Evolutionary conservation across 1,140 invertebrate genomes (phyloP), one percentile per base, ranked within the genome.

Genomic region (Megalopta genalis): DNA sequence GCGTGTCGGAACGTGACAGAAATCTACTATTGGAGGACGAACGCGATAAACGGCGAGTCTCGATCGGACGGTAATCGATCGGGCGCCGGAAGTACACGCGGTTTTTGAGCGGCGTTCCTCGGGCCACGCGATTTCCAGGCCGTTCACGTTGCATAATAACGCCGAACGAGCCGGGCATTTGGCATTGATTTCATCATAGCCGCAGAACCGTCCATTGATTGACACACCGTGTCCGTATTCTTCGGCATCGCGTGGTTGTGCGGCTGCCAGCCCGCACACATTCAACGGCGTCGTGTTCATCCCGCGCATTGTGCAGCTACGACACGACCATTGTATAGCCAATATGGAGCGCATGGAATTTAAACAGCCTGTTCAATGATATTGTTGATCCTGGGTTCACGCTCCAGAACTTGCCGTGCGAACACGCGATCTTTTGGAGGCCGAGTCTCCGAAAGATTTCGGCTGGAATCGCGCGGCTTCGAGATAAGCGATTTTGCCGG

Each of bases 331-430:
- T 76, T 75, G 57, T 68, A 62, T 42, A 46, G 67, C 63, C 54
- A 77, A 76, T 81, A 81, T 70, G 74, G 32, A 62, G 67, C 49
- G 67, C 62, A 70, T 71, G 80, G 68, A 70, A 81, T 81, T 81
- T 78, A 77, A 81, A 81, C 80, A 71, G 68, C 62, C 57, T 46
- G 62, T 52, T 81, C 75, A 81, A 81, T 81, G 39, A 81, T 52
- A 66, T 69, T 78, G 67, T 66, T 63, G 60, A 70, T 64, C 52
- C 46, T 14, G 27, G n/a, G 57, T 64, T 49, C n/a, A 21, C 32
- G 23, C 70, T 67, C 49, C 25, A 25, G 9, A 70, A 57, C 23
- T 3, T 16, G 46, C 23, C 49, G 67, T 5, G 49, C 46, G n/a
- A 32, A 25, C 10, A 54, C 67, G 6, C 54, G 54, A 57, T 57